A percentile compares a stretch with the other conserved stretches of the same genome.
Evolutionary conservation across 2,888 invertebrate genomes (phyloP).

Genomic region (Helicoverpa assulta): DNA sequence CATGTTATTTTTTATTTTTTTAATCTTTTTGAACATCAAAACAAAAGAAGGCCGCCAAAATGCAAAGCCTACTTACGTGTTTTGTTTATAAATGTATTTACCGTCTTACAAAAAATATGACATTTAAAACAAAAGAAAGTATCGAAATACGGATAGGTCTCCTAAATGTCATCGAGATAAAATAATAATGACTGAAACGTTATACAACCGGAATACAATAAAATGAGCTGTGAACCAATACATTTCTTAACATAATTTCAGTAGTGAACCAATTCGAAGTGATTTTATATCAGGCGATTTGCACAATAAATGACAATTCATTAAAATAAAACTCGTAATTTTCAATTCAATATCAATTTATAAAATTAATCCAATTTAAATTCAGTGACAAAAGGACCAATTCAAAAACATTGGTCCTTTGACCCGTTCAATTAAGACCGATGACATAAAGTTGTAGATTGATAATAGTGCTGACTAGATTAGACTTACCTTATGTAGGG

Average conservation of each 20-base stretch:
- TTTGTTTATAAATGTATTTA: too few species aligned
- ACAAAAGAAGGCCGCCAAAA: too few species aligned
- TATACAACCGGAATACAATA: constrained; percentile 47
- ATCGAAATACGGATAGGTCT: constrained; percentile 4
- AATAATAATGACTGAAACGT: constrained; percentile 18
- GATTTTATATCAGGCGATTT: constrained; percentile 4
- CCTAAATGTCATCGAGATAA: constrained; percentile 47
- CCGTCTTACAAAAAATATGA: constrained; percentile 6
- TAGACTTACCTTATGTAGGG: constrained; percentile 96
- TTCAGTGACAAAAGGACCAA: background rate
- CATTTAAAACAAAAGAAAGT: constrained; percentile 44
- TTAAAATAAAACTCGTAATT: background rate
- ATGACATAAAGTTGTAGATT: background rate
- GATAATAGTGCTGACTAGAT: background rate
- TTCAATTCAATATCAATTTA: background rate
- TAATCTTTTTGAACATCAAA: too few species aligned
- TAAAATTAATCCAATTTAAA: background rate
- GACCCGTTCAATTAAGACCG: background rate
- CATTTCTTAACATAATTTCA: constrained; percentile 33
- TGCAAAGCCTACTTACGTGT: too few species aligned
- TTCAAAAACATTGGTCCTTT: background rate
- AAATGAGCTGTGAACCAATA: constrained; percentile 32
- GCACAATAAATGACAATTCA: constrained; percentile 14
- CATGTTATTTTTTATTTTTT: too few species aligned
- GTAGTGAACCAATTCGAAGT: constrained; percentile 14